Percentiles rank a stretch among this genome's conserved stretches.
These are phyloP conservation scores for Saccostrea glomerata DNA, from an alignment of 1,140 invertebrate genomes.

Conservation along the genomic window DNA sequence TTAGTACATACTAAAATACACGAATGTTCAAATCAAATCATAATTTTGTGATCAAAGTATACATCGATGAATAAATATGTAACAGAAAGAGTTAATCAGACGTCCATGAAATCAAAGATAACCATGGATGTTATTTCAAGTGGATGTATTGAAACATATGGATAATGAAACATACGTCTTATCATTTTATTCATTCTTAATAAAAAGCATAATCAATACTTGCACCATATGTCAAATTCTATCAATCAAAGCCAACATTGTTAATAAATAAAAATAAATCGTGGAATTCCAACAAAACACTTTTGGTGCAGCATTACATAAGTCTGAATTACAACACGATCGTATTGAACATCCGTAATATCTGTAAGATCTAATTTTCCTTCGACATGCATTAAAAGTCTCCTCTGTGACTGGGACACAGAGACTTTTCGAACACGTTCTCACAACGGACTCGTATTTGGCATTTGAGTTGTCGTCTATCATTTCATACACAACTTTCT, in stretches of 20 bases:
- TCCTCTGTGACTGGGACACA: background rate
- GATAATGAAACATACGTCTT: background rate
- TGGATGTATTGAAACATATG: background rate
- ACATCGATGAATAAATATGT: background rate
- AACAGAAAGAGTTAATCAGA: background rate
- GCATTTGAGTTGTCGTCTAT: background rate
- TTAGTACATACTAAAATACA: no score
- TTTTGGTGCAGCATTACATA: background rate
- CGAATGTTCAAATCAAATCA: no score
- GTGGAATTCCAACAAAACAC: no score
- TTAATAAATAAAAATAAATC: background rate
- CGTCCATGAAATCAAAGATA: background rate
- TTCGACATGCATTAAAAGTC: background rate
- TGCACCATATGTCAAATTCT: background rate
- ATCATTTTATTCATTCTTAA: background rate
- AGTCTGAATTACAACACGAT: background rate
- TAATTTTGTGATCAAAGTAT: background rate
- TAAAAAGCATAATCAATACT: background rate
- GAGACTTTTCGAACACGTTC: background rate
- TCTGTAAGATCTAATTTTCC: background rate
- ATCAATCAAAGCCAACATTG: background rate
- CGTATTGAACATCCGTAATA: background rate
- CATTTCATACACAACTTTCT: slow-evolving; percentile 25
- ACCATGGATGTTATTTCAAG: no score
- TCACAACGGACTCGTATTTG: slow-evolving; percentile 2